A percentile compares a stretch with the other conserved stretches of the same genome.
Evolutionary conservation across 2,797 vertebrate species (phyloP).

Genomic region (Poecilia wingei): DNA sequence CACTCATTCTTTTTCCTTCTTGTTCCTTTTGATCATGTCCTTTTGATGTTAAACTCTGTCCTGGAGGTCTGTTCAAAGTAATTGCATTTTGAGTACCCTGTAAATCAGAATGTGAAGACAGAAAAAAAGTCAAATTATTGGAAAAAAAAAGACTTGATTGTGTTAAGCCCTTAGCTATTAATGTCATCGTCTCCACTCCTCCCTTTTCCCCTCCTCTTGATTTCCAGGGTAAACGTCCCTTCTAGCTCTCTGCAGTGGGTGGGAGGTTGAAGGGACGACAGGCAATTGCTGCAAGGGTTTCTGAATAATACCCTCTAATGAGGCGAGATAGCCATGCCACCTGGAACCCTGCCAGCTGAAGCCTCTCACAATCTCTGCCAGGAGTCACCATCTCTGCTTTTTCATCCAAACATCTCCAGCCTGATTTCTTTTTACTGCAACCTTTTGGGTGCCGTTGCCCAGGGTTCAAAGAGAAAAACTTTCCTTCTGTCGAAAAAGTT

Average conservation of each 20-base stretch:
- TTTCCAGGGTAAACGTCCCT: slow-evolving; percentile 68
- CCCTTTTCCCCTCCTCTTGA: slow-evolving; percentile 31
- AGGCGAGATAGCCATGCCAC: slow-evolving; percentile 66
- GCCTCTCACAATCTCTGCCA: slow-evolving; percentile 53
- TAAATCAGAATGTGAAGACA: slow-evolving; percentile 59
- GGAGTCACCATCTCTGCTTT: slow-evolving; percentile 47
- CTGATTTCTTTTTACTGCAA: slow-evolving; percentile 24
- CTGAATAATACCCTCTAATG: slow-evolving; percentile 79
- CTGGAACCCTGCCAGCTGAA: slow-evolving; percentile 63
- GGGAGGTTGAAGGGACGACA: slow-evolving; percentile 38
- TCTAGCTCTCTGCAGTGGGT: slow-evolving; percentile 41
- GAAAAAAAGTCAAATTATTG: slow-evolving; percentile 11
- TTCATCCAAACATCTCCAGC: slow-evolving; percentile 44
- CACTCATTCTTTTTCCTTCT: slow-evolving; percentile 3
- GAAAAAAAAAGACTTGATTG: slow-evolving; percentile 50
- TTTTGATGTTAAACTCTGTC: slow-evolving; percentile 57
- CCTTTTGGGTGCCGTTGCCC: slow-evolving; percentile 13
- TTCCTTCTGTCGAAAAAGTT: slow-evolving; percentile 21
- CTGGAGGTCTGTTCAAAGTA: slow-evolving; percentile 58
- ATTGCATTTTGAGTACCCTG: slow-evolving; percentile 60
- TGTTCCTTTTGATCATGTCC: slow-evolving; percentile 16
- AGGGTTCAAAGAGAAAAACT: slow-evolving; percentile 12
- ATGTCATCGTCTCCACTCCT: slow-evolving; percentile 35
- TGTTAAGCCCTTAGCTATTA: slow-evolving; percentile 47
- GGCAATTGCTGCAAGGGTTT: slow-evolving; percentile 62